Evolutionary conservation across 2,113 vertebrate species (phyloP).

Genomic region (Centrocercus urophasianus): DNA sequence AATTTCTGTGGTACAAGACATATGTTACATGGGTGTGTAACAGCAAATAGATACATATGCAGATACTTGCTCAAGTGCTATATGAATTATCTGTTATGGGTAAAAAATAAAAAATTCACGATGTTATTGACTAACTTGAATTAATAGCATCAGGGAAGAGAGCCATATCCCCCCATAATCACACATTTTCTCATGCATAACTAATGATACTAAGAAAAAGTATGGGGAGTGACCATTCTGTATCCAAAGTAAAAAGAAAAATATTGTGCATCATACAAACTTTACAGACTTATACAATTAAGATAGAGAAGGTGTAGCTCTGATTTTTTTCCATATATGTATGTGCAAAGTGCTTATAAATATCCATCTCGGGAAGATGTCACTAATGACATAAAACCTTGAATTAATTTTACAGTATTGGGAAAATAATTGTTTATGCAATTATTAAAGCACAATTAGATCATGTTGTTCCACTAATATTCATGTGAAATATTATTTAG

Average conservation of each 20-base stretch:
- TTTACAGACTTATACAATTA: not conserved
- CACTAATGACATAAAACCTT: not conserved
- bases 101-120: not conserved
- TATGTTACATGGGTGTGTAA: not conserved
- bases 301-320: not conserved
- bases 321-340: not conserved
- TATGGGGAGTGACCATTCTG: not conserved
- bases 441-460: not conserved
- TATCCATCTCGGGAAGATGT: not conserved
- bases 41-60: not conserved
- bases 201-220: not conserved
- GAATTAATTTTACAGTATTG: not conserved
- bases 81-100: not conserved
- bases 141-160: not conserved
- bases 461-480: not conserved
- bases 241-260: not conserved
- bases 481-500: not conserved
- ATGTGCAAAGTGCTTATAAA: not conserved
- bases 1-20: conserved; percentile 24
- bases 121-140: not conserved
- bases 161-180: not conserved
- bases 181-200: not conserved
- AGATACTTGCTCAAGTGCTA: not conserved
- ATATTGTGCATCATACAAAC: not conserved
- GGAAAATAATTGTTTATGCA: not conserved